These are phyloP conservation scores for Panopea generosa DNA, from an alignment of 2,888 invertebrate species.

Conservation along the genomic window DNA sequence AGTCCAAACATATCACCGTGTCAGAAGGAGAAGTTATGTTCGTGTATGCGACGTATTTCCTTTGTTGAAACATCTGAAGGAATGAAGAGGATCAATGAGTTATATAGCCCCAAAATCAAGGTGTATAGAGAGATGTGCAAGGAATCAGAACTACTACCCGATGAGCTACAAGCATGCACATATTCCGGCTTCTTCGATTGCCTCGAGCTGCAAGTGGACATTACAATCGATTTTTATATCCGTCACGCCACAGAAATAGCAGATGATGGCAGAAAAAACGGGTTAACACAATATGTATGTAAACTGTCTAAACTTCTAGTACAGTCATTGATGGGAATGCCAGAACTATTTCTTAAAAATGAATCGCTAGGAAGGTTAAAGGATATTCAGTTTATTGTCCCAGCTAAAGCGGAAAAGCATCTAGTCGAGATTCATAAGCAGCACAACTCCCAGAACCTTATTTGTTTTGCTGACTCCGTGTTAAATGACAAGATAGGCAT, in stretches of 20 bases:
- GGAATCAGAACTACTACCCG: slow-evolving; percentile 61
- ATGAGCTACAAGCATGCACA: slow-evolving; percentile 4
- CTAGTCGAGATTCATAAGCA: slow-evolving; percentile 8
- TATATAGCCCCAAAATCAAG: slow-evolving; percentile 65
- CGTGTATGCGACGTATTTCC: background rate
- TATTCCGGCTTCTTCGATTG: slow-evolving; percentile 30
- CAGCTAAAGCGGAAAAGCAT: slow-evolving; percentile 8
- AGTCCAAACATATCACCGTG: slow-evolving; percentile 1
- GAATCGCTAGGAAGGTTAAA: slow-evolving; percentile 21
- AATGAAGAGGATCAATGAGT: slow-evolving; percentile 58
- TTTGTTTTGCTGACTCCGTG: slow-evolving; percentile 16
- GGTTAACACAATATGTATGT: slow-evolving; percentile 16
- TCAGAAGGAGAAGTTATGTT: background rate
- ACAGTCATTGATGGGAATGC: slow-evolving; percentile 23
- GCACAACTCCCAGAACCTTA: slow-evolving; percentile 1
- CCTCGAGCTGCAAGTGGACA: slow-evolving; percentile 41
- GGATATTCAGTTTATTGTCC: slow-evolving; percentile 51
- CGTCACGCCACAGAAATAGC: slow-evolving; percentile 49
- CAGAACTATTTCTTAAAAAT: background rate
- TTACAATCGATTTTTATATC: slow-evolving; percentile 47
- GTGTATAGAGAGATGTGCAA: slow-evolving; percentile 68
- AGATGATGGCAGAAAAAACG: slow-evolving; percentile 3
- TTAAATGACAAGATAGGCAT: slow-evolving; percentile 6
- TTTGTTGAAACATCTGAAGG: slow-evolving; percentile 47
- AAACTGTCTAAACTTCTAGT: slow-evolving; percentile 34